Evolutionary conservation across 2,888 invertebrate species (phyloP).

Genomic region (Cryptus armator): DNA sequence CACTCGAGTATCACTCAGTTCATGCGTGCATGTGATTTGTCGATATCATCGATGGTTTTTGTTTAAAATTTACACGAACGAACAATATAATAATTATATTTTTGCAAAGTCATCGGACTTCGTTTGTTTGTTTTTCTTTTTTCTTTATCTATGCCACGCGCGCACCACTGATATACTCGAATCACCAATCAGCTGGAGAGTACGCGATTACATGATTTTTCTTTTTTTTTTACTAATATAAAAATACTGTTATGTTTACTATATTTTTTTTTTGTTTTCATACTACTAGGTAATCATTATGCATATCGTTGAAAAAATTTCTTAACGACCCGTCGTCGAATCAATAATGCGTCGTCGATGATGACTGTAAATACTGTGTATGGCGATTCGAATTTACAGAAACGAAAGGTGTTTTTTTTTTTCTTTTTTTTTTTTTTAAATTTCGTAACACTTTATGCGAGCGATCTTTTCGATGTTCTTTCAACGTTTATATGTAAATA

Average conservation of each 20-base stretch:
- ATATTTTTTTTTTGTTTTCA: constrained; percentile 72
- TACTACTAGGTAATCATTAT: constrained; percentile 74
- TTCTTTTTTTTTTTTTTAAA: constrained; percentile 11
- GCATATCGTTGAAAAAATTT: constrained; percentile 77
- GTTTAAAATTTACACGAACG: constrained; percentile 38
- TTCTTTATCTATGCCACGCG: constrained; percentile 41
- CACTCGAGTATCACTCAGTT: constrained; percentile 48
- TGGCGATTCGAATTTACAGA: constrained; percentile 66
- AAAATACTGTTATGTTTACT: constrained; percentile 82
- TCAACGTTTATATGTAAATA: constrained; percentile 44
- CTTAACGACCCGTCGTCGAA: constrained; percentile 66
- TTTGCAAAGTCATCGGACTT: constrained; percentile 28
- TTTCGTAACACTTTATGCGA: constrained; percentile 9
- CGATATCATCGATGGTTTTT: constrained; percentile 10
- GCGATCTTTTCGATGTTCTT: constrained; percentile 49
- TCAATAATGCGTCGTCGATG: constrained; percentile 65
- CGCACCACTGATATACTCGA: constrained; percentile 50
- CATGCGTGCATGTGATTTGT: neutral
- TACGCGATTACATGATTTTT: constrained; percentile 58
- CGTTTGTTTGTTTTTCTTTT: constrained; percentile 16
- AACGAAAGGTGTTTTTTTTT: constrained; percentile 41
- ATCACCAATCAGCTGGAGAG: constrained; percentile 61
- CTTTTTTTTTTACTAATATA: constrained; percentile 75
- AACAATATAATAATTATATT: constrained; percentile 29
- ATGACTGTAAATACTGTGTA: constrained; percentile 72